Evolutionary conservation across 2,797 vertebrate species (phyloP), one percentile per base, ranked within the genome.

Genomic region (Sphenopsis melanotis): DNA sequence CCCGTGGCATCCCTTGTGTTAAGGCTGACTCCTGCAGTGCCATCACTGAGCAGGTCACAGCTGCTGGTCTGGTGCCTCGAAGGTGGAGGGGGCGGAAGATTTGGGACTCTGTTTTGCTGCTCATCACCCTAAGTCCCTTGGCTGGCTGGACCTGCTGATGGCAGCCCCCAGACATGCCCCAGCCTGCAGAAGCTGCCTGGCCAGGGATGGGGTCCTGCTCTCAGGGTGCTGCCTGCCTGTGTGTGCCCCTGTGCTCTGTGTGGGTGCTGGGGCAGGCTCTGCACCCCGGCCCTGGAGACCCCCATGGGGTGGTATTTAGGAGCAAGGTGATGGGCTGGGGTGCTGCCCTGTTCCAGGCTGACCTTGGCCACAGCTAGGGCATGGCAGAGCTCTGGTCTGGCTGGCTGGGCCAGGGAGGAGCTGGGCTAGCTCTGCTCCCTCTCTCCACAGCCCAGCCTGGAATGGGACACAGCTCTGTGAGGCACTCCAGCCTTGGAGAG

Each of bases 201-300:
- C 17, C 39, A 60, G 37, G 42, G 59, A 15, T 37, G 42, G 19
- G 20, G 19, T 80, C 19, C 56, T 10, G 27, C 46, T 65, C 6
- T 76, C 0, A 0, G 6, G 30, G 20, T 86, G 24, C 21, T 30
- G 24, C 27, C 37, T 82, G 34, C 14, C 29, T 84, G 15, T 70
- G n/a, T 0, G 0, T 78, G 61, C 4, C 27, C 14, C 57, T 52
- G 66, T 36, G 49, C 21, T 66, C 36, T 41, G 2, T 44, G 34
- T 34, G 39, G 16, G 19, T 42, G 17, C 37, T 56, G 15, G 15
- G 36, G 19, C 21, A 10, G 61, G 7, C 29, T 76, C 39, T 75
- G 26, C 13, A 17, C 37, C 12, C 53, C 3, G 1, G 15, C 32
- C 53, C 50, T 85, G 55, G 65, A 80, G n/a, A 42, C 18, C 17